Evolutionary conservation across 1,140 invertebrate species (phyloP).

Genomic region (Neocloeon triangulifer): DNA sequence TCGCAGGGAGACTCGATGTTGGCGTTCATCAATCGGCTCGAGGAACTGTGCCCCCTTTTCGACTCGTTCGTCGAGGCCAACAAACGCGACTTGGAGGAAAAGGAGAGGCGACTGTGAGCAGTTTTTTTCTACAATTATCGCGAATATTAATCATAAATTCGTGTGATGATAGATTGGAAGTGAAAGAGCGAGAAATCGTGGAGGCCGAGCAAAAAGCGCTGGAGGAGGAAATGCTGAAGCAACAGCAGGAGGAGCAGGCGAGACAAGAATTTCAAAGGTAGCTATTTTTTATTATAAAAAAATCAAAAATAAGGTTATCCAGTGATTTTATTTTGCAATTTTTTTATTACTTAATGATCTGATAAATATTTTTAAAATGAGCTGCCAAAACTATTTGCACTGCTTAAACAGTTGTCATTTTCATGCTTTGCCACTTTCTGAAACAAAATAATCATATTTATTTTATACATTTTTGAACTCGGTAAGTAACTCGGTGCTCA

Average conservation of each 20-base stretch:
- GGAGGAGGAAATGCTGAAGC: slow-evolving; percentile 34
- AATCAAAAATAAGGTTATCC: too few species aligned
- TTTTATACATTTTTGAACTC: too few species aligned
- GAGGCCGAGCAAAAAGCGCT: slow-evolving; percentile 22
- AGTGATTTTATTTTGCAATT: too few species aligned
- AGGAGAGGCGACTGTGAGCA: slow-evolving; percentile 35
- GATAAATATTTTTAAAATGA: too few species aligned
- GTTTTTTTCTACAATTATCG: too few species aligned
- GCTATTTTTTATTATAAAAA: too few species aligned
- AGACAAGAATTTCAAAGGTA: slow-evolving; percentile 27
- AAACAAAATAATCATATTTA: too few species aligned
- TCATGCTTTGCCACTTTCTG: too few species aligned
- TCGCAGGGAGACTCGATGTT: slow-evolving; percentile 67
- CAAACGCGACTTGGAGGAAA: slow-evolving; percentile 60
- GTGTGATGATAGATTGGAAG: slow-evolving; percentile 17
- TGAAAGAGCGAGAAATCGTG: slow-evolving; percentile 22
- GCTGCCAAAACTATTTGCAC: too few species aligned
- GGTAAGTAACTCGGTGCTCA: too few species aligned
- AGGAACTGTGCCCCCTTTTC: slow-evolving; percentile 71
- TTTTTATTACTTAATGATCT: too few species aligned
- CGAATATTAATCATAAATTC: slow-evolving; percentile 11
- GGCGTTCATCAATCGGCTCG: slow-evolving; percentile 72
- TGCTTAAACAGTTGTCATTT: too few species aligned
- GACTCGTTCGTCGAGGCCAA: slow-evolving; percentile 79
- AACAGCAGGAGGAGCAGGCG: slow-evolving; percentile 29